Evolutionary conservation across 2,797 vertebrate species (phyloP).

Genomic region (Esox masquinongy): DNA sequence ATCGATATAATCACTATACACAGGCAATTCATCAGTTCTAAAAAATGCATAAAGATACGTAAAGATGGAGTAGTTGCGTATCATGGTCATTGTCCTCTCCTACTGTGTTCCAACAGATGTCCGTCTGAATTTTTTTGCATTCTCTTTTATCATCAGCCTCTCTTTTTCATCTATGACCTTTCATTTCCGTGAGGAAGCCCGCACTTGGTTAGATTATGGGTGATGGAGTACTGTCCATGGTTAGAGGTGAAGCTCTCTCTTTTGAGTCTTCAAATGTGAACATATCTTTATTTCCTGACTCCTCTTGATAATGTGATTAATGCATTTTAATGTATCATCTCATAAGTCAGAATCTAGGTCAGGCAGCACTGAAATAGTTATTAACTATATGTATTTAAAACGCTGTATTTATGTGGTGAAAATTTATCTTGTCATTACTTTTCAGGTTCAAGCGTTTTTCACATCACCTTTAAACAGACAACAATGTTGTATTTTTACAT

Average conservation of each 20-base stretch:
- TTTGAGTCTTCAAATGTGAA: conserved; percentile 25
- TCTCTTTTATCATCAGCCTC: conserved; percentile 6
- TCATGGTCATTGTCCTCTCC: conserved; percentile 62
- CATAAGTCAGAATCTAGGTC: neutral
- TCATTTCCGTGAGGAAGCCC: conserved; percentile 26
- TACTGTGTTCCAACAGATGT: conserved; percentile 28
- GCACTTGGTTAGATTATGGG: conserved; percentile 10
- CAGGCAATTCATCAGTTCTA: neutral
- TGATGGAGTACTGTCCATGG: conserved; percentile 8
- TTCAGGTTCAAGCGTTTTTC: neutral
- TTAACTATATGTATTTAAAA: neutral
- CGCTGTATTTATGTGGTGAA: neutral
- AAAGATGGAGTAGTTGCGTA: conserved; percentile 55
- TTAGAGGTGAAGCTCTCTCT: conserved; percentile 36
- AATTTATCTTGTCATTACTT: neutral
- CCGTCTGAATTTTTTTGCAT: conserved; percentile 20
- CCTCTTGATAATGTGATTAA: conserved; percentile 38
- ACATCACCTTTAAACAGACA: neutral
- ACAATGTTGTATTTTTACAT: no score
- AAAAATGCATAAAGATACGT: conserved; percentile 1
- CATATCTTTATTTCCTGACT: conserved; percentile 14
- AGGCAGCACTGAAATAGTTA: neutral
- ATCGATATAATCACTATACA: neutral
- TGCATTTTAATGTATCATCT: neutral
- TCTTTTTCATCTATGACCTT: conserved; percentile 23